phyloP scores from a whole-genome alignment of 2,797 vertebrate genomes.

The Neopelma chrysocephalum region DNA sequence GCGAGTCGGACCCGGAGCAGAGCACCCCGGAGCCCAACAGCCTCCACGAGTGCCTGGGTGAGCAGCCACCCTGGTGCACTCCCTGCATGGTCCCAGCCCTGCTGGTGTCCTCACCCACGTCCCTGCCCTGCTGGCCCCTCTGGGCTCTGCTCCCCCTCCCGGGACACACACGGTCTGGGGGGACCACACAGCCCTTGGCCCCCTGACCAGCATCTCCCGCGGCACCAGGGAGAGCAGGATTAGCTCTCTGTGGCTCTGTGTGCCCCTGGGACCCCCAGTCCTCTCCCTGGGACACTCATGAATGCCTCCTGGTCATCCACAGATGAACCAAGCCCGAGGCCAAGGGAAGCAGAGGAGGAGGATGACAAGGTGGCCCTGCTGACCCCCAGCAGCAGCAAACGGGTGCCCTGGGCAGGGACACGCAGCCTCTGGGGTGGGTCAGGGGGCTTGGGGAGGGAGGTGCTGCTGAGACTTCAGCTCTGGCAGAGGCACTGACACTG shows the following conservation, averaged over 20 bases:
- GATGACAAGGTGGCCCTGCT: fast-evolving
- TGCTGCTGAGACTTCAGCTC: not conserved
- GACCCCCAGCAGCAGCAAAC: not conserved
- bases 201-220: not conserved
- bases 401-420: not conserved
- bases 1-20: conserved; percentile 78
- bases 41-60: not conserved
- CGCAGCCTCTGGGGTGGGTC: not conserved
- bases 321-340: not conserved
- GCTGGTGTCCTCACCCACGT: fast-evolving
- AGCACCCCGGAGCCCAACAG: conserved; percentile 57
- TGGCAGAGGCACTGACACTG: not conserved
- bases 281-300: not conserved
- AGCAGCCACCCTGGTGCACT: fast-evolving
- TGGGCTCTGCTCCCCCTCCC: not conserved
- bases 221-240: not conserved
- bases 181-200: fast-evolving
- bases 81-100: fast-evolving
- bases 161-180: fast-evolving
- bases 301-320: not conserved
- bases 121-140: not conserved
- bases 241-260: too few species aligned
- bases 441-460: not conserved
- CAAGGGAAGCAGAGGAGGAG: not conserved
- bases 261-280: not conserved